Percentiles rank a stretch among this genome's conserved stretches.
Conservation (phyloP, 2,888 invertebrate genomes). For the Scaptomyza tumidula region DNA sequence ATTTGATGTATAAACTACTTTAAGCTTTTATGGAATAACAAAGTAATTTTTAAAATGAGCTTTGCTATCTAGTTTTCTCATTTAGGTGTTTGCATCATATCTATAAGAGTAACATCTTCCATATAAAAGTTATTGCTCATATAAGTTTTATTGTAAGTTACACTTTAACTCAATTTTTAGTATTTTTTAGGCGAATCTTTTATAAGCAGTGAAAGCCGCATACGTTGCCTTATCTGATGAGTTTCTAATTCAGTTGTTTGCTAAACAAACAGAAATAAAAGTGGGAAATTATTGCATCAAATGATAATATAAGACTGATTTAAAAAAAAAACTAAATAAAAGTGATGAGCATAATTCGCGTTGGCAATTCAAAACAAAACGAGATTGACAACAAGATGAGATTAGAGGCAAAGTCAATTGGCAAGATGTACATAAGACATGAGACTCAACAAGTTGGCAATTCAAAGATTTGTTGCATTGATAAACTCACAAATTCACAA, state of each 20-base stretch:
- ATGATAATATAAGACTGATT: slow-evolving; percentile 37
- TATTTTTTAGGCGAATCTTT: not conserved
- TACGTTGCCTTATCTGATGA: slow-evolving; percentile 16
- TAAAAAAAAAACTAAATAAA: not conserved
- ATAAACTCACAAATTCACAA: slow-evolving; percentile 40
- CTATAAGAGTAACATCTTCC: not conserved
- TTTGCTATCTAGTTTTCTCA: not conserved
- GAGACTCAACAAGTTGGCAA: slow-evolving; percentile 25
- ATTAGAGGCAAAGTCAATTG: slow-evolving; percentile 18
- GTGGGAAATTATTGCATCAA: slow-evolving; percentile 24
- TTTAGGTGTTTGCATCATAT: not conserved
- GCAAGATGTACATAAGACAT: slow-evolving; percentile 1
- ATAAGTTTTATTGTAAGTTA: not conserved
- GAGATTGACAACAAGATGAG: slow-evolving; percentile 30
- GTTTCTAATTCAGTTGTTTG: slow-evolving; percentile 15
- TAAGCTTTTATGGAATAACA: not conserved
- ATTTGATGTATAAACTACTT: too few species aligned
- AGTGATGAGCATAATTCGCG: slow-evolving; percentile 16
- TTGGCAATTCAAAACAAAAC: slow-evolving; percentile 12
- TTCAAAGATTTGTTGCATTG: slow-evolving; percentile 39
- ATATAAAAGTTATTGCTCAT: not conserved
- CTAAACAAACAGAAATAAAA: slow-evolving; percentile 1
- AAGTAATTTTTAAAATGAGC: not conserved
- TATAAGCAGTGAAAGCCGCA: not conserved
- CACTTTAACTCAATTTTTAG: too few species aligned